Evolutionary conservation across 2,113 vertebrate species (phyloP).

Genomic region (Sula dactylatra): DNA sequence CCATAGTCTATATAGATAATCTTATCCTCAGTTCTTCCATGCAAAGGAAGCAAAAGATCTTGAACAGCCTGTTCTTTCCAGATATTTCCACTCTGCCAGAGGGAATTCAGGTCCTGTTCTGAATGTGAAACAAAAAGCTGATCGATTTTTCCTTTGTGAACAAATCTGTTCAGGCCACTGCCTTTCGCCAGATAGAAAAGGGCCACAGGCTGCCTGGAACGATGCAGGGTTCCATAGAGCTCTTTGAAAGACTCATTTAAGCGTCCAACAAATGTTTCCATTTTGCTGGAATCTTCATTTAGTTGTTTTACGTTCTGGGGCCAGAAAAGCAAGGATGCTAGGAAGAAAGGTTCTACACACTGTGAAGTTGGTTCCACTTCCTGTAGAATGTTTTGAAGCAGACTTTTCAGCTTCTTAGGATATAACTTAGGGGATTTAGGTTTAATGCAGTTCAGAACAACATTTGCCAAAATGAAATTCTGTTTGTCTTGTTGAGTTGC

Average conservation of each 20-base stretch:
- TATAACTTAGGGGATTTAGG: slow-evolving; percentile 25
- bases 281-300: slow-evolving; percentile 49
- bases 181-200: slow-evolving; percentile 63
- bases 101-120: neutral
- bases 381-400: slow-evolving; percentile 49
- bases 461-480: slow-evolving; percentile 74
- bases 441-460: slow-evolving; percentile 71
- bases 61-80: slow-evolving; percentile 52
- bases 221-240: slow-evolving; percentile 38
- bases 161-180: slow-evolving; percentile 39
- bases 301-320: slow-evolving; percentile 45
- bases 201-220: slow-evolving; percentile 54
- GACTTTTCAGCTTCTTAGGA: slow-evolving; percentile 5
- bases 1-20: slow-evolving; percentile 60
- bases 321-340: slow-evolving; percentile 72
- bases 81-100: slow-evolving; percentile 62
- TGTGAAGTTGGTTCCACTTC: neutral
- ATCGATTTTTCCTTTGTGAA: slow-evolving; percentile 67
- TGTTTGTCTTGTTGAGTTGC: slow-evolving; percentile 55
- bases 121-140: neutral
- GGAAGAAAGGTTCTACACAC: slow-evolving; percentile 63
- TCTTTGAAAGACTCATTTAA: slow-evolving; percentile 45
- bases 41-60: slow-evolving; percentile 40
- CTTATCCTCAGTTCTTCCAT: slow-evolving; percentile 52
- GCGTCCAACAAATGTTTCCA: slow-evolving; percentile 28